A percentile compares a stretch with the other conserved stretches of the same genome.
phyloP scores from a whole-genome alignment of 2,113 vertebrate genomes.

The Heloderma charlesbogerti region DNA sequence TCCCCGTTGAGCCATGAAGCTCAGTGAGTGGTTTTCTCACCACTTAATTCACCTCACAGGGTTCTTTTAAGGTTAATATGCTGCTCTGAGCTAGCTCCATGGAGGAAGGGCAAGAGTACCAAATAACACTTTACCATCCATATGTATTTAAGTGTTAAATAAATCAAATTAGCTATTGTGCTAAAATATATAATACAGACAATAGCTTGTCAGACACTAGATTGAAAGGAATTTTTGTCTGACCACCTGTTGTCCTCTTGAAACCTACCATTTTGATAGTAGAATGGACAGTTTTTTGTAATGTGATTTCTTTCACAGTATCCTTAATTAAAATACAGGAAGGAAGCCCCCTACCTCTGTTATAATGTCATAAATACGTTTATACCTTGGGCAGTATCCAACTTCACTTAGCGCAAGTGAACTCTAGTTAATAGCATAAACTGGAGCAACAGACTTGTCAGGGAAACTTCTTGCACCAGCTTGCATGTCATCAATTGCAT shows the following conservation, averaged over 20 bases:
- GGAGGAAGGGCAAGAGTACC: not conserved
- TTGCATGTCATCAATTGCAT: too few species aligned
- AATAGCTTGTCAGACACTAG: not conserved
- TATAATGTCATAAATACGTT: too few species aligned
- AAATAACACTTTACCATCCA: not conserved
- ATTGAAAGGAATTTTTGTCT: constrained; percentile 28
- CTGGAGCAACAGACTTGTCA: too few species aligned
- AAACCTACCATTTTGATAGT: not conserved
- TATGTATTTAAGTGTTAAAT: not conserved
- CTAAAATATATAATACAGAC: not conserved
- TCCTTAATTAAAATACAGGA: accelerated
- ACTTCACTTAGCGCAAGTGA: too few species aligned
- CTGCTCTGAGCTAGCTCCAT: not conserved
- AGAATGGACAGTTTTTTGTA: not conserved
- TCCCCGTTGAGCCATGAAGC: not conserved
- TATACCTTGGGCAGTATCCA: too few species aligned
- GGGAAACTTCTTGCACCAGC: too few species aligned
- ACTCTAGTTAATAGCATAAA: too few species aligned
- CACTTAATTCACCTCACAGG: not conserved
- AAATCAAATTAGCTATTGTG: not conserved
- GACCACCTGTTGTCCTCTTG: constrained; percentile 37
- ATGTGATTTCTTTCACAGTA: constrained; percentile 17
- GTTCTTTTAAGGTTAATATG: not conserved
- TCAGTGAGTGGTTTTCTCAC: not conserved
- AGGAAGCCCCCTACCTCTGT: not conserved